A percentile compares a stretch with the other conserved stretches of the same genome.
Evolutionary conservation across 2,888 invertebrate species (phyloP).

Genomic region (Pollenia griseotomentosa): DNA sequence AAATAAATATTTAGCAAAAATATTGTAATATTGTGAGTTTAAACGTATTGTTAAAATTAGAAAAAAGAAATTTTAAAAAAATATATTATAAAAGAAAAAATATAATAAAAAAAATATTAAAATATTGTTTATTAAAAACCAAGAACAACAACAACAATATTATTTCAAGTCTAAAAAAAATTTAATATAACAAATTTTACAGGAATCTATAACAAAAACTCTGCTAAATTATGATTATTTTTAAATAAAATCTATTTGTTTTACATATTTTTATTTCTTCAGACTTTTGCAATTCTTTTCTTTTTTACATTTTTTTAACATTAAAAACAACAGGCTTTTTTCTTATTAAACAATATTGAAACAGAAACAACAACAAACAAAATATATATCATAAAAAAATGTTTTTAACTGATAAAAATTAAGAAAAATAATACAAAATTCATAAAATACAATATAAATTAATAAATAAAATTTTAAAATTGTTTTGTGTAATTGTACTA

Average conservation of each 20-base stretch:
- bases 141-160: slow-evolving; percentile 35
- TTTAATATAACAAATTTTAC: neutral
- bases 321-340: slow-evolving; percentile 59
- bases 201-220: slow-evolving; percentile 33
- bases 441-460: slow-evolving; percentile 76
- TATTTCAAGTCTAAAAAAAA: slow-evolving; percentile 21
- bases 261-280: slow-evolving; percentile 1
- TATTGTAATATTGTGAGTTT: slow-evolving; percentile 83
- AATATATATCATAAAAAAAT: slow-evolving; percentile 67
- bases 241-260: neutral
- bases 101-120: slow-evolving; percentile 36
- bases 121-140: slow-evolving; percentile 69
- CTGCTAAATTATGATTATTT: slow-evolving; percentile 31
- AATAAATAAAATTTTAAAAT: slow-evolving; percentile 84
- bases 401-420: slow-evolving; percentile 72
- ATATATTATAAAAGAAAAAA: slow-evolving; percentile 41
- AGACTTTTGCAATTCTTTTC: neutral
- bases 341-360: slow-evolving; percentile 43
- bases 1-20: slow-evolving; percentile 82
- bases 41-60: slow-evolving; percentile 82
- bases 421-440: slow-evolving; percentile 58
- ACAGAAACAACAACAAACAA: slow-evolving; percentile 24
- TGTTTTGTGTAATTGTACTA: slow-evolving; percentile 85
- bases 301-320: slow-evolving; percentile 12
- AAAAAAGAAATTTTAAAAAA: slow-evolving; percentile 76